A percentile compares a stretch with the other conserved stretches of the same genome.
These are phyloP conservation scores for Eueides isabella DNA, from an alignment of 1,140 invertebrate genomes.

Conservation along the genomic window DNA sequence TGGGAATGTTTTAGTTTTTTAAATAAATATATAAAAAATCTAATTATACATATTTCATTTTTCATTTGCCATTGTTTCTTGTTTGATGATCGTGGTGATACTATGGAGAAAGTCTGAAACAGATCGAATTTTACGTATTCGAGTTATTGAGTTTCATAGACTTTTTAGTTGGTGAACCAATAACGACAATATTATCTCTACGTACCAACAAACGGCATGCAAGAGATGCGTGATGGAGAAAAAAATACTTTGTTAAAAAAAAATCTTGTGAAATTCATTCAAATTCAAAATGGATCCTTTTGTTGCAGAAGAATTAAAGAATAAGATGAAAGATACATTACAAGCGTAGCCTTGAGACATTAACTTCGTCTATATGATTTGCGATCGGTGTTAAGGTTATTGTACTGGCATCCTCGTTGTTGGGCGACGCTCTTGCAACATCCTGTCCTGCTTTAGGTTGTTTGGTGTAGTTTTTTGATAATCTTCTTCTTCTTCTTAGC, in stretches of 20 bases:
- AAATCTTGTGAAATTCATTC: neutral
- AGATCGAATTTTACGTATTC: too few species aligned
- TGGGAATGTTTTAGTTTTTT: too few species aligned
- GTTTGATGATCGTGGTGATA: too few species aligned
- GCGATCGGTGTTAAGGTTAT: constrained; percentile 13
- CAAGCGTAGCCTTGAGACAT: constrained; percentile 11
- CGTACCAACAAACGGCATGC: neutral
- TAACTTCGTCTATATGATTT: neutral
- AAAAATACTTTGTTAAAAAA: neutral
- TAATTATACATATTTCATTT: too few species aligned
- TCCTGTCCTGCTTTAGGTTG: neutral
- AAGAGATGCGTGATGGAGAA: neutral
- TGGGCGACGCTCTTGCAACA: neutral
- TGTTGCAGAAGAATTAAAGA: neutral
- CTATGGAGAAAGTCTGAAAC: too few species aligned
- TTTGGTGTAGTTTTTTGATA: neutral
- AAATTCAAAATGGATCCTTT: neutral
- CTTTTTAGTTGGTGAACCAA: too few species aligned
- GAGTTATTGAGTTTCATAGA: too few species aligned
- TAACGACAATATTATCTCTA: too few species aligned
- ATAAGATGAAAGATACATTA: neutral
- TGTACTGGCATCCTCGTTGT: constrained; percentile 1
- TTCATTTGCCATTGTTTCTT: too few species aligned
- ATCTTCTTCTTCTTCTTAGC: too few species aligned
- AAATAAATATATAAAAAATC: too few species aligned